Conservation (phyloP, 1,140 invertebrate species). For the Plodia interpunctella region DNA sequence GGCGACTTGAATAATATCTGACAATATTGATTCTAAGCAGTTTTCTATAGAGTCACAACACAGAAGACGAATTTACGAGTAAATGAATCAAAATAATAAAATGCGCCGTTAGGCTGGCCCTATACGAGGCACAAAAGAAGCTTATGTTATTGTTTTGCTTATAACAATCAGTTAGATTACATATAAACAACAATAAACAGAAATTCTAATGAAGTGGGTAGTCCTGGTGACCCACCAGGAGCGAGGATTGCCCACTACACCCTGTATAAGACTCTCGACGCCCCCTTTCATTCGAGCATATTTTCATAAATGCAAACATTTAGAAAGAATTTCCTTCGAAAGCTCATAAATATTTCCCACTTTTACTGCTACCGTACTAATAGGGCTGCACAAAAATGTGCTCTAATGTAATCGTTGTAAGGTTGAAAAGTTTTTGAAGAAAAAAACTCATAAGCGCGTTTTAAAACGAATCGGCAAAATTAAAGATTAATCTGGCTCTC, state of each 20-base stretch:
- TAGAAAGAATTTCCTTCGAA: constrained; percentile 73
- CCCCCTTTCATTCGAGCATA: constrained; percentile 68
- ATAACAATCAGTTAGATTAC: too few species aligned
- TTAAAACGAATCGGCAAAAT: constrained; percentile 61
- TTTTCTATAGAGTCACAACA: too few species aligned
- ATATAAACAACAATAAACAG: too few species aligned
- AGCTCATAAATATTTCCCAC: constrained; percentile 74
- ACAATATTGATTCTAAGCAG: too few species aligned
- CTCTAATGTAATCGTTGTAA: constrained; percentile 28
- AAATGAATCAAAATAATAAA: too few species aligned
- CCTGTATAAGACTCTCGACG: constrained; percentile 42
- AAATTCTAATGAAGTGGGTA: too few species aligned
- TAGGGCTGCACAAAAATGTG: constrained; percentile 23
- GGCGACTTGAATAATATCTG: too few species aligned
- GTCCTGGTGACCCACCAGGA: too few species aligned
- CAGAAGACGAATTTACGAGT: too few species aligned
- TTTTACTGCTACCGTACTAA: constrained; percentile 51
- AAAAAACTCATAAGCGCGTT: constrained; percentile 52
- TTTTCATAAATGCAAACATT: constrained; percentile 77
- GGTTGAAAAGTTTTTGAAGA: constrained; percentile 24
- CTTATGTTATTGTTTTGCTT: too few species aligned
- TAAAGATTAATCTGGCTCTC: constrained; percentile 71
- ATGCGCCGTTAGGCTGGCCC: too few species aligned
- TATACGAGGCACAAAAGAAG: too few species aligned
- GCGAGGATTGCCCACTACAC: constrained; percentile 18